Percentiles rank a stretch among this genome's conserved stretches.
These are phyloP conservation scores for Aeoliscus strigatus DNA, from an alignment of 2,797 vertebrate genomes.

Conservation along the genomic window DNA sequence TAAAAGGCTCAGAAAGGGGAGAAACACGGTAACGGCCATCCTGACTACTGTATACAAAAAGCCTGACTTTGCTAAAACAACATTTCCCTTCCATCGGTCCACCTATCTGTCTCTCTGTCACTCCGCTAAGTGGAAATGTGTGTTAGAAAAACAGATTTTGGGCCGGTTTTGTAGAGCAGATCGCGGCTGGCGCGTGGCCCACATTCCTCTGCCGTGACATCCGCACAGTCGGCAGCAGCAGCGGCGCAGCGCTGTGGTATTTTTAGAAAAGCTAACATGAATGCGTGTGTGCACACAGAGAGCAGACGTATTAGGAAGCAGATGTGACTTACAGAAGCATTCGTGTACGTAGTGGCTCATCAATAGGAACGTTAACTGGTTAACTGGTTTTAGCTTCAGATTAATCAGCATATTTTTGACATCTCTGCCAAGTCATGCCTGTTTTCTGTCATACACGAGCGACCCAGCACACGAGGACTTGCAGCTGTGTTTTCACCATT, in stretches of 20 bases:
- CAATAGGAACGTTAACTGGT: too few species aligned
- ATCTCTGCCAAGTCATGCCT: too few species aligned
- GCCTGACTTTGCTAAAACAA: slow-evolving; percentile 51
- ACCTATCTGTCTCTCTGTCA: slow-evolving; percentile 19
- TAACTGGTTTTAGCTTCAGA: too few species aligned
- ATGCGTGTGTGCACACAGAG: not conserved
- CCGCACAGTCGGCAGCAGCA: slow-evolving; percentile 54
- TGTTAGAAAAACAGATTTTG: slow-evolving; percentile 63
- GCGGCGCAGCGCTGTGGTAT: slow-evolving; percentile 41
- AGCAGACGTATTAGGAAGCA: not conserved
- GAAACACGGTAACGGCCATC: slow-evolving; percentile 20
- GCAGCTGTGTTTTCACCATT: too few species aligned
- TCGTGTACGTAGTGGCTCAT: too few species aligned
- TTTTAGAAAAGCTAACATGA: slow-evolving; percentile 52
- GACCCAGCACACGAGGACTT: too few species aligned
- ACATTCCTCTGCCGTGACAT: slow-evolving; percentile 70
- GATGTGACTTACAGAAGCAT: too few species aligned
- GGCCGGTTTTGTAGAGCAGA: slow-evolving; percentile 56
- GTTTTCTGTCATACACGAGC: too few species aligned
- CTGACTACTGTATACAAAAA: slow-evolving; percentile 54
- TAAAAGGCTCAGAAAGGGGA: slow-evolving; percentile 8
- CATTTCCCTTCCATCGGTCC: slow-evolving; percentile 31
- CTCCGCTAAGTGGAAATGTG: slow-evolving; percentile 39
- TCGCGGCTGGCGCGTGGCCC: slow-evolving; percentile 64
- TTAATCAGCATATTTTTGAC: too few species aligned